A percentile compares a stretch with the other conserved stretches of the same genome.
Conservation (phyloP, 2,113 vertebrate genomes). For the Nyctibius bracteatus region DNA sequence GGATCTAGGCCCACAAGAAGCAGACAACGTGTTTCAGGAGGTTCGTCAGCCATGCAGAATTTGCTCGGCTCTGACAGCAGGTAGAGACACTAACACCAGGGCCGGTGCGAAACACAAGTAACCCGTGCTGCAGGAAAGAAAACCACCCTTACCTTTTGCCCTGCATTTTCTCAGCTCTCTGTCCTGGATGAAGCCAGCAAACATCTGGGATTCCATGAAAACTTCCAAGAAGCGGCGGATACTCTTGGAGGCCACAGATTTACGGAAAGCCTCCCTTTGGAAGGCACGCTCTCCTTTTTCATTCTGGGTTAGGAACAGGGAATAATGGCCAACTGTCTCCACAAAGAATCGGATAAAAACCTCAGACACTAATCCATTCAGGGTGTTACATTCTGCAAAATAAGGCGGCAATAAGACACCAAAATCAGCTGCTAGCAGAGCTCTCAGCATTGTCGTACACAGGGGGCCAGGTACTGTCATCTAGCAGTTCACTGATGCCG, state of each 20-base stretch:
- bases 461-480: neutral
- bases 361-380: slow-evolving; percentile 96
- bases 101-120: fast-evolving
- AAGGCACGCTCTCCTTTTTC: slow-evolving; percentile 92
- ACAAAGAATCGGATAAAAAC: slow-evolving; percentile 98
- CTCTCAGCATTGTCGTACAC: neutral
- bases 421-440: slow-evolving; percentile 10
- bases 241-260: slow-evolving; percentile 97
- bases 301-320: slow-evolving; percentile 92
- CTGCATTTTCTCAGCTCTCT: slow-evolving; percentile 92
- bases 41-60: fast-evolving
- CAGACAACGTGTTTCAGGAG: fast-evolving
- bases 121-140: fast-evolving
- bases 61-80: fast-evolving
- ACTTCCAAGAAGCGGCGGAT: slow-evolving; percentile 97
- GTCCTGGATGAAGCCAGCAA: slow-evolving; percentile 98
- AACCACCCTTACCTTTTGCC: slow-evolving; percentile 84
- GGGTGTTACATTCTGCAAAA: slow-evolving; percentile 89
- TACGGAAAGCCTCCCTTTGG: slow-evolving; percentile 96
- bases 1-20: fast-evolving
- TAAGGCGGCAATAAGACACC: slow-evolving; percentile 41
- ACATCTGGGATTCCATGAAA: slow-evolving; percentile 99
- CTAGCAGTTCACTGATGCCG: neutral
- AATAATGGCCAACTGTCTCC: slow-evolving; percentile 97
- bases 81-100: fast-evolving